Base-by-base conservation (phyloP, 2,888 invertebrate genomes). In the Amphipyra berbera region DNA sequence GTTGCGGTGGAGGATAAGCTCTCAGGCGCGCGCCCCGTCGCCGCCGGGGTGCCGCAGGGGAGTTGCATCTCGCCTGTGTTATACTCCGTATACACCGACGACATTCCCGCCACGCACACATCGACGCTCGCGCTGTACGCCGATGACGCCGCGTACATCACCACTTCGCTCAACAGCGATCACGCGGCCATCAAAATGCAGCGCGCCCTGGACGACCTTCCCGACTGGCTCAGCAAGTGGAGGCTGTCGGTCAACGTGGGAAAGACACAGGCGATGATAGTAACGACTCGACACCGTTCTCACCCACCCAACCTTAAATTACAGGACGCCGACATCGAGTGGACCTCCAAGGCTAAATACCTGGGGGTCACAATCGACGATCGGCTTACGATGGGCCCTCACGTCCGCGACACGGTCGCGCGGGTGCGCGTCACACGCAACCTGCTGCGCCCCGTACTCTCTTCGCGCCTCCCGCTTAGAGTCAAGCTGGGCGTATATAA, bases 31-130 rank as follows among this genome's bases (percentile, higher is more conserved):
- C 58, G 53, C 0, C 56, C 52, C 0, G 64, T 81, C 33, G 6
- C 15, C 0, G 79, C 80, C 0, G 76, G 74, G 0, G 75, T 74
- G 46, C 79, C 76, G 38, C 12, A 14, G 76, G 74, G 0, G 75
- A 73, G 46, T 79, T 74, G 38, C 12, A 14, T 38, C 9, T 49
- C 38, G 37, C 37, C 49, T 1, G 53, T 38, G 0, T 58, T 68
- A 0, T 82, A 79, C 50, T 65, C 69, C 0, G 8, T 6, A 0
- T 79, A 68, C 69, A 75, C 78, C 0, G 59, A 77, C 21, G 78
- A 79, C 56, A 71, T 78, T 40, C 76, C 76, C 0, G 54, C 37
- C 3, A 37, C 45, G 15, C 44, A 30, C 2, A 50, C 42, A n/a
- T 44, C 41, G 14, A 38, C 27, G 15, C 54, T 54, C 1, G 68